Conservation (phyloP, 1,140 invertebrate genomes). For the Zaprionus tsacasi region DNA sequence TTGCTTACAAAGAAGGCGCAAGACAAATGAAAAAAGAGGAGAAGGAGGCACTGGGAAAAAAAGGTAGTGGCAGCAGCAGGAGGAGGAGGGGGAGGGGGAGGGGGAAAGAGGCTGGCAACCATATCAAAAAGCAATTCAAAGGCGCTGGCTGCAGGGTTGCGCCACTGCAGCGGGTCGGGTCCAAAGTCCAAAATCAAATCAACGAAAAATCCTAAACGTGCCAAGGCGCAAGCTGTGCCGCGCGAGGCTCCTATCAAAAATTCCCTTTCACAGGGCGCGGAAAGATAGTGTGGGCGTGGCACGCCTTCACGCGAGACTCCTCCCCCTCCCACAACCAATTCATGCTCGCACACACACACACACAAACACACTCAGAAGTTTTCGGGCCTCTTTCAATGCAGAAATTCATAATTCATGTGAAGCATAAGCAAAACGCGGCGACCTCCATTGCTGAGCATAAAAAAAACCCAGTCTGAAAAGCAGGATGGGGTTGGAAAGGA, state of each 20-base stretch:
- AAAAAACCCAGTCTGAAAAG: constrained; percentile 11
- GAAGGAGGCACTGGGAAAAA: background rate
- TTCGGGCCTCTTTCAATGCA: constrained; percentile 75
- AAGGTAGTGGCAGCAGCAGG: constrained; percentile 29
- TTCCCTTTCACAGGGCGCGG: constrained; percentile 62
- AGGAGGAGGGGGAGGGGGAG: too few relatives aligned
- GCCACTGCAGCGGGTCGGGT: constrained; percentile 62
- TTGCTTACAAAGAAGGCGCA: constrained; percentile 49
- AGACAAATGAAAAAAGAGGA: constrained; percentile 10
- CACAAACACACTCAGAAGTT: constrained; percentile 46
- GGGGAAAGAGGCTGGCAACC: background rate
- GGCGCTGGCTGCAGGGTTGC: constrained; percentile 56
- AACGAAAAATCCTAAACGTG: constrained; percentile 80
- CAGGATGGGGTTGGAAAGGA: background rate
- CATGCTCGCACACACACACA: constrained; percentile 36
- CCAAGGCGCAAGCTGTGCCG: constrained; percentile 46
- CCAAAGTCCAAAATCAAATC: constrained; percentile 79
- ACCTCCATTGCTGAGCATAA: constrained; percentile 39
- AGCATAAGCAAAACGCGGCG: constrained; percentile 38
- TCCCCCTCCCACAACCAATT: constrained; percentile 17
- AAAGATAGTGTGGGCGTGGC: constrained; percentile 29
- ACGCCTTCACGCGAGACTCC: background rate
- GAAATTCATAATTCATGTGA: constrained; percentile 80
- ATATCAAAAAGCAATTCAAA: constrained; percentile 81
- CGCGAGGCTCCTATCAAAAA: constrained; percentile 63